phyloP scores from a whole-genome alignment of 2,113 vertebrate species.

The Osmerus eperlanus region DNA sequence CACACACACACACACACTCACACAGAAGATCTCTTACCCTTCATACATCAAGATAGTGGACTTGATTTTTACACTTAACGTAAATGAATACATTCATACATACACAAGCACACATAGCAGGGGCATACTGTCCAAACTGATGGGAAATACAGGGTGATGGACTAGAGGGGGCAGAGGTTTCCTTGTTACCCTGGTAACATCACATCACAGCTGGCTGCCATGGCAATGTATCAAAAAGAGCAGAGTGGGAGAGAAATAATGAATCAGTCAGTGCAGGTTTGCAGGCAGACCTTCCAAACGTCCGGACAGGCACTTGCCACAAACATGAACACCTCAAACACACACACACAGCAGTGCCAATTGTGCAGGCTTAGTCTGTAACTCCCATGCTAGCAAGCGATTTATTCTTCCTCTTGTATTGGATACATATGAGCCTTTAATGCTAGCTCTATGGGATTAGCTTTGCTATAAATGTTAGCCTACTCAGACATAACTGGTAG shows the following conservation, averaged over 20 bases:
- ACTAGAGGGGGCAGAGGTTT: background rate
- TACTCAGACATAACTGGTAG: background rate
- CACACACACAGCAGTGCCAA: too few species aligned
- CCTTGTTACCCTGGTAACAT: constrained; percentile 6
- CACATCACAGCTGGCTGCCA: constrained; percentile 7
- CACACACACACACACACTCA: background rate
- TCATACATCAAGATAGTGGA: too few species aligned
- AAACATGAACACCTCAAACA: background rate
- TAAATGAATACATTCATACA: too few species aligned
- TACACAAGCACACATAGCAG: too few species aligned
- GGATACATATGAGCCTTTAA: too few species aligned
- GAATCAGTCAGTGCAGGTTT: background rate
- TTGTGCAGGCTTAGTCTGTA: too few species aligned
- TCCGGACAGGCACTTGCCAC: background rate
- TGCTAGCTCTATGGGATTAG: too few species aligned
- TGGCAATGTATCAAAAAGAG: background rate
- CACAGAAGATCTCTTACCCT: too few species aligned
- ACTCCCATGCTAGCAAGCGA: too few species aligned
- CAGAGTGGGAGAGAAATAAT: background rate
- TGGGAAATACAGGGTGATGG: background rate
- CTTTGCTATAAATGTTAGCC: too few species aligned
- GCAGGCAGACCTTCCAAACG: background rate
- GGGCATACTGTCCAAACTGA: background rate
- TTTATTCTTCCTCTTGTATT: too few species aligned
- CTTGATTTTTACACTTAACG: too few species aligned